A percentile compares a stretch with the other conserved stretches of the same genome.
Conservation (phyloP, 2,888 invertebrate genomes). For the Copidosoma aretas region DNA sequence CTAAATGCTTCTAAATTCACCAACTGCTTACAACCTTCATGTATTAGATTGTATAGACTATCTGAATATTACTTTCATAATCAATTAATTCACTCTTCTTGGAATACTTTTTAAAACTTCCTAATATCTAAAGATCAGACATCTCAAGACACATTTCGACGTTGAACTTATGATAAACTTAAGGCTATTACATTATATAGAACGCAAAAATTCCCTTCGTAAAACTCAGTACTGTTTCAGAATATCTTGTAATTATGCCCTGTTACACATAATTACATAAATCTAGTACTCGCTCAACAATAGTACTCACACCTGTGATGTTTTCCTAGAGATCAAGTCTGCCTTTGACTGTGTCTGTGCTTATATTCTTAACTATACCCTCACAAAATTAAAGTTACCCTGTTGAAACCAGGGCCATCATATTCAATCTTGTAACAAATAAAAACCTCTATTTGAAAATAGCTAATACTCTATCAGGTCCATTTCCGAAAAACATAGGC, state of each 20-base stretch:
- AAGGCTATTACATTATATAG: not conserved
- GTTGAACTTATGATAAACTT: slow-evolving; percentile 9
- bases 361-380: not conserved
- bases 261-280: no score
- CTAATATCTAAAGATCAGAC: not conserved
- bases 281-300: no score
- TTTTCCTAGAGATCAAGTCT: slow-evolving; percentile 8
- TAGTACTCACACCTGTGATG: not conserved
- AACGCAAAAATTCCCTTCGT: not conserved
- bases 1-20: not conserved
- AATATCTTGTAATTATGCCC: no score
- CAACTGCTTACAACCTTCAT: not conserved
- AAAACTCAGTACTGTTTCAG: not conserved
- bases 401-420: slow-evolving; percentile 3
- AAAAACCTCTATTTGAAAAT: slow-evolving; percentile 16
- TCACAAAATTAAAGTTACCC: slow-evolving; percentile 13
- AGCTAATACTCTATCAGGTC: slow-evolving; percentile 6
- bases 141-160: slow-evolving; percentile 5
- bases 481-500: slow-evolving; percentile 5
- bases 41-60: not conserved
- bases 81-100: not conserved
- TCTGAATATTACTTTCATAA: not conserved
- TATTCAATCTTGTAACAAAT: slow-evolving; percentile 15
- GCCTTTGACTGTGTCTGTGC: slow-evolving; percentile 17
- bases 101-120: slow-evolving; percentile 1